Percentiles rank a stretch among this genome's conserved stretches.
phyloP scores from a whole-genome alignment of 2,797 vertebrate species.

The Carduelis carduelis region DNA sequence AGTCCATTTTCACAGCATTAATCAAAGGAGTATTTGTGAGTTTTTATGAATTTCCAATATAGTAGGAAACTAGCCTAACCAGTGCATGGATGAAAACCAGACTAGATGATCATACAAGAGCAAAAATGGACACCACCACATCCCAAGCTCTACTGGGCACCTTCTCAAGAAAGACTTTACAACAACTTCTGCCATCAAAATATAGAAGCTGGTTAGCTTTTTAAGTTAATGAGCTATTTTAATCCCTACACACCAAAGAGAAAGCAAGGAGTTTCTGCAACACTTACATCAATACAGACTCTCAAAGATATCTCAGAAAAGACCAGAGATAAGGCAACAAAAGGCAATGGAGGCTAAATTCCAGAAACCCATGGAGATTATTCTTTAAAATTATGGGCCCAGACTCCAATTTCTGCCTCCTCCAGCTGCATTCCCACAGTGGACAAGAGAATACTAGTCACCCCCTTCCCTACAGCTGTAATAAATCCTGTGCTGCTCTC shows the following conservation, averaged over 20 bases:
- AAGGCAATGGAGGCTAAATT: not conserved
- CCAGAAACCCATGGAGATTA: not conserved
- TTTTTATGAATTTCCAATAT: not conserved
- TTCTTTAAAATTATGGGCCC: not conserved
- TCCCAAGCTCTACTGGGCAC: not conserved
- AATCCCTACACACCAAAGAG: not conserved
- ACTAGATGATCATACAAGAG: not conserved
- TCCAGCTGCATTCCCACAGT: not conserved
- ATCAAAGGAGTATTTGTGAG: not conserved
- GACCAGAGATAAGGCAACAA: not conserved
- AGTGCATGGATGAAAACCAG: not conserved
- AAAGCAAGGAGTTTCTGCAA: not conserved
- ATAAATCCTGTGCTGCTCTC: not conserved
- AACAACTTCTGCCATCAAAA: not conserved
- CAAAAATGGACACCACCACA: not conserved
- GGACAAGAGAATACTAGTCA: not conserved
- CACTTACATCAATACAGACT: not conserved
- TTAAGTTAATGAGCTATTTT: not conserved
- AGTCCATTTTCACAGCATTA: accelerated
- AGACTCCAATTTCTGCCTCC: not conserved
- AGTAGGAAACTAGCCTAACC: not conserved
- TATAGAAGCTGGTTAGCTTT: not conserved
- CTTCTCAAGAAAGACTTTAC: not conserved
- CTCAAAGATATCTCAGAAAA: not conserved
- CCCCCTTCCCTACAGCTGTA: not conserved